These are phyloP conservation scores for Plebejus anna DNA, from an alignment of 2,888 invertebrate species.

Conservation along the genomic window DNA sequence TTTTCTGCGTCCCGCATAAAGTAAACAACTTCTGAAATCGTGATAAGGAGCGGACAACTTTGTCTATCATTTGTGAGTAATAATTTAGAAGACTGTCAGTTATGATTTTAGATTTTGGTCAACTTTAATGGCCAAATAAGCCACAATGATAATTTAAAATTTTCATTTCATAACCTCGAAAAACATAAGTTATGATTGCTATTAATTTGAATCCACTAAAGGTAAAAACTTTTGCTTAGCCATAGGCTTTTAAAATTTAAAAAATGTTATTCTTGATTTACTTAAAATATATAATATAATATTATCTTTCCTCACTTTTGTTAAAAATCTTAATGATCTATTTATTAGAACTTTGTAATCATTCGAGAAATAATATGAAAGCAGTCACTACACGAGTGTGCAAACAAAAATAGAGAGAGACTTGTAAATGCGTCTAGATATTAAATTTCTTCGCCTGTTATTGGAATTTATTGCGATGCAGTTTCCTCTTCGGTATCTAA, in stretches of 20 bases:
- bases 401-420: slow-evolving; percentile 4
- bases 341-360: neutral
- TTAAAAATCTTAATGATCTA: neutral
- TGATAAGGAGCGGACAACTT: neutral
- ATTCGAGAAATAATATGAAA: neutral
- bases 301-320: neutral
- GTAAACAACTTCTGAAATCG: slow-evolving; percentile 10
- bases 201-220: too few species aligned
- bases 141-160: neutral
- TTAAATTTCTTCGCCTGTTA: slow-evolving; percentile 51
- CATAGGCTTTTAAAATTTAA: neutral
- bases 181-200: neutral
- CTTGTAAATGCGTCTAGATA: slow-evolving; percentile 41
- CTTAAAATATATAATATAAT: too few species aligned
- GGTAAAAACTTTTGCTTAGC: neutral
- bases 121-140: neutral
- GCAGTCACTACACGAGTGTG: neutral
- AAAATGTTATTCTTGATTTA: neutral
- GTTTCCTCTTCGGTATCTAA: slow-evolving; percentile 21
- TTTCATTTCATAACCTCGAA: neutral
- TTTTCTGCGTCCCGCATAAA: neutral
- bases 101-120: neutral
- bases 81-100: neutral
- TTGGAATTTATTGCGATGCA: slow-evolving; percentile 49
- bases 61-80: neutral